phyloP scores from a whole-genome alignment of 2,113 vertebrate species.

The Arenaria interpres region DNA sequence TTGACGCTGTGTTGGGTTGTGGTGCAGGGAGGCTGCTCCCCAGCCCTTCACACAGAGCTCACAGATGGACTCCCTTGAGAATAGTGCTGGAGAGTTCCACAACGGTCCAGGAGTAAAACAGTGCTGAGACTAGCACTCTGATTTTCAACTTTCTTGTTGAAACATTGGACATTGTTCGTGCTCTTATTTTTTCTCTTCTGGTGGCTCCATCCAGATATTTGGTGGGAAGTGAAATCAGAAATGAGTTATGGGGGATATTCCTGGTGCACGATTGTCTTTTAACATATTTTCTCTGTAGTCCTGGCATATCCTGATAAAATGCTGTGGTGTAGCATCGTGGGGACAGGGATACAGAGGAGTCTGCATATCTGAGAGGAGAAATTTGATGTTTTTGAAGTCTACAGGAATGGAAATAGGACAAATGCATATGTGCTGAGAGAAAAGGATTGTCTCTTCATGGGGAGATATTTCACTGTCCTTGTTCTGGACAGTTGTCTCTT shows the following conservation, averaged over 20 bases:
- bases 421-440: not conserved
- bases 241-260: not conserved
- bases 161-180: not conserved
- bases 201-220: not conserved
- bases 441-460: not conserved
- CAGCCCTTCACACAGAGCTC: fast-evolving
- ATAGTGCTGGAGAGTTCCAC: not conserved
- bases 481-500: too few relatives aligned
- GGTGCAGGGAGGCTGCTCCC: not conserved
- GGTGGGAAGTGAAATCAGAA: not conserved
- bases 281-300: not conserved
- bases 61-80: not conserved
- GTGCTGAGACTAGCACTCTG: not conserved
- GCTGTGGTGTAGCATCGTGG: not conserved
- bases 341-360: not conserved
- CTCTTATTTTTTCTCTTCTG: not conserved
- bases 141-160: not conserved
- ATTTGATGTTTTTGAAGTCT: not conserved
- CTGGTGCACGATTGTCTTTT: not conserved
- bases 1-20: fast-evolving
- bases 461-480: not conserved
- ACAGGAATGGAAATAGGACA: not conserved
- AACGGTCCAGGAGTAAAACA: not conserved
- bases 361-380: not conserved
- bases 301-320: not conserved